phyloP scores from a whole-genome alignment of 2,888 invertebrate species.

The Lapara coniferarum region DNA sequence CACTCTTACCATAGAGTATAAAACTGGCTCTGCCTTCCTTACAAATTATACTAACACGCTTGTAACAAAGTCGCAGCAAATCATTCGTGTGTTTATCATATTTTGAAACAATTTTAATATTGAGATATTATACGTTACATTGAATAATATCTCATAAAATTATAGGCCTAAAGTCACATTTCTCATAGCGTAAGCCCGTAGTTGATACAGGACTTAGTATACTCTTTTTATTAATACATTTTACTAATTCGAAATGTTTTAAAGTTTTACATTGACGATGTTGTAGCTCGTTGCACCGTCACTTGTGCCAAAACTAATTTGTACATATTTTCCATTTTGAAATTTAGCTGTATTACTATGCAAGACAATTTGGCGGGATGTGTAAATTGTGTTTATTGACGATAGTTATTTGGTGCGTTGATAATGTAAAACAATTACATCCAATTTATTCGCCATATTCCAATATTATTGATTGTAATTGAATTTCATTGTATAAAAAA shows the following conservation, averaged over 20 bases:
- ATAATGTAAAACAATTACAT: too few species aligned
- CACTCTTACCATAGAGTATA: neutral
- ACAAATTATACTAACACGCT: neutral
- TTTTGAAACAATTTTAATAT: constrained; percentile 14
- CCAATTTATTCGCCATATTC: too few species aligned
- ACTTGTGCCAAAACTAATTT: constrained; percentile 78
- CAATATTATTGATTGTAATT: neutral
- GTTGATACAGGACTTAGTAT: constrained; percentile 73
- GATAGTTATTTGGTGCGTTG: neutral
- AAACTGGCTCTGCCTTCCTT: constrained; percentile 1
- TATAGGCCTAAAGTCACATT: constrained; percentile 75
- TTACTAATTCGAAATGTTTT: constrained; percentile 50
- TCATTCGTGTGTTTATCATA: neutral
- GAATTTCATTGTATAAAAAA: neutral
- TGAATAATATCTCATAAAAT: constrained; percentile 34
- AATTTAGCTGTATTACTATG: constrained; percentile 27
- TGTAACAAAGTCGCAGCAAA: neutral
- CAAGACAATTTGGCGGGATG: neutral
- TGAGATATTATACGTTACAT: constrained; percentile 4
- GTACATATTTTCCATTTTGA: constrained; percentile 72
- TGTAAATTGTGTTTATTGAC: neutral
- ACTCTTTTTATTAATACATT: constrained; percentile 64
- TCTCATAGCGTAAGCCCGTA: constrained; percentile 75
- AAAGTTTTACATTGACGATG: constrained; percentile 60
- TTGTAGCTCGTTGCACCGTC: constrained; percentile 63